These are phyloP conservation scores for Brachionus rotundiformis DNA, from an alignment of 1,140 invertebrate species.

Conservation along the genomic window DNA sequence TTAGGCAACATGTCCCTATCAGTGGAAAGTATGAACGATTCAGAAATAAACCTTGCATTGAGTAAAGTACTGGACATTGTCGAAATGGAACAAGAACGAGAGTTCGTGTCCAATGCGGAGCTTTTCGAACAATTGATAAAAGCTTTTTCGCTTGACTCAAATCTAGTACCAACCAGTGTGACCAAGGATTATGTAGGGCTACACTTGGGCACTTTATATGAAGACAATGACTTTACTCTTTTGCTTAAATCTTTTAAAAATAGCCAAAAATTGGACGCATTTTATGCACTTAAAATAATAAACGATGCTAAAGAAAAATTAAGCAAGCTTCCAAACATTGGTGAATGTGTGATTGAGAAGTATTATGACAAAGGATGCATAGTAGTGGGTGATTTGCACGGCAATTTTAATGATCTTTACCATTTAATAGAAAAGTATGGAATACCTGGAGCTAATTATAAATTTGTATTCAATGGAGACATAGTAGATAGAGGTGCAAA, in stretches of 20 bases:
- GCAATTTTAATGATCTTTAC: constrained; percentile 23
- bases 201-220: neutral
- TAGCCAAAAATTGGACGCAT: neutral
- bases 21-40: neutral
- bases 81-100: constrained; percentile 10
- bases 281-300: constrained; percentile 15
- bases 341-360: neutral
- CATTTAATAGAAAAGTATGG: constrained; percentile 28
- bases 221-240: neutral
- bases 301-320: constrained; percentile 15
- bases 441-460: neutral
- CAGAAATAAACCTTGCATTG: neutral
- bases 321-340: neutral
- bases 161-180: neutral
- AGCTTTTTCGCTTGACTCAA: constrained; percentile 2
- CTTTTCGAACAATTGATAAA: neutral
- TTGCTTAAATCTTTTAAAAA: constrained; percentile 32
- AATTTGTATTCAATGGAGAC: constrained; percentile 50
- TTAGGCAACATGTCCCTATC: neutral
- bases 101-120: neutral
- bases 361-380: neutral
- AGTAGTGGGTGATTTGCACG: constrained; percentile 45
- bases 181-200: neutral
- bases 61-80: neutral
- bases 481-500: constrained; percentile 33